Evolutionary conservation across 2,888 invertebrate species (phyloP).

Genomic region (Caenorhabditis zanzibari): DNA sequence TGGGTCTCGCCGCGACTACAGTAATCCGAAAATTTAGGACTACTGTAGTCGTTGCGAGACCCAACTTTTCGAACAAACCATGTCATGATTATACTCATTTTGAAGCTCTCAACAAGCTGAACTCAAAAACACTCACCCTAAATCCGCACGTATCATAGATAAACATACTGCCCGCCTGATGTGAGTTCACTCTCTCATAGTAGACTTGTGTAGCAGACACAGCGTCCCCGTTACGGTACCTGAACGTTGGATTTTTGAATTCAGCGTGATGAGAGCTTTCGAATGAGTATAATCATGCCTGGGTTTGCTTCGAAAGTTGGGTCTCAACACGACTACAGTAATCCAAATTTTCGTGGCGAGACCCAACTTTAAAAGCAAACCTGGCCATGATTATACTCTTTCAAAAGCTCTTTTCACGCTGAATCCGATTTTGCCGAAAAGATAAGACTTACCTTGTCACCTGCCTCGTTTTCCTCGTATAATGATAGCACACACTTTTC

Average conservation of each 20-base stretch:
- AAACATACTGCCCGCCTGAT: conserved; percentile 89
- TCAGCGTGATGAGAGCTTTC: no score
- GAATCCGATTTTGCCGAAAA: neutral
- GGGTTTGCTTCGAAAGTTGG: no score
- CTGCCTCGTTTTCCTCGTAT: conserved; percentile 89
- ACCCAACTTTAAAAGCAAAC: conserved; percentile 1
- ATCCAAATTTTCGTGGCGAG: neutral
- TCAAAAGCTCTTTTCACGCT: no score
- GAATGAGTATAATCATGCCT: no score
- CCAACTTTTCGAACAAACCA: neutral
- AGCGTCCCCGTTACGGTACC: conserved; percentile 89
- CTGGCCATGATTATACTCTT: neutral
- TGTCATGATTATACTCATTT: no score
- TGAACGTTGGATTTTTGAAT: no score
- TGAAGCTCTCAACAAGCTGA: no score
- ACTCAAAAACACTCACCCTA: conserved; percentile 63
- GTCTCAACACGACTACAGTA: neutral
- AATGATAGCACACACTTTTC: conserved; percentile 92
- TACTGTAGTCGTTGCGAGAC: conserved; percentile 18
- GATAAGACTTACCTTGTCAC: conserved; percentile 75
- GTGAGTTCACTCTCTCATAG: conserved; percentile 91
- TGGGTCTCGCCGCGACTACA: no score
- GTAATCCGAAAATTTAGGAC: neutral
- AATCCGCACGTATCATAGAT: conserved; percentile 89
- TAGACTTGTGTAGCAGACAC: conserved; percentile 91